Evolutionary conservation across 37 sponge, comb jelly and placozoan genomes (phyloP).

Genomic region (Bolinopsis microptera): DNA sequence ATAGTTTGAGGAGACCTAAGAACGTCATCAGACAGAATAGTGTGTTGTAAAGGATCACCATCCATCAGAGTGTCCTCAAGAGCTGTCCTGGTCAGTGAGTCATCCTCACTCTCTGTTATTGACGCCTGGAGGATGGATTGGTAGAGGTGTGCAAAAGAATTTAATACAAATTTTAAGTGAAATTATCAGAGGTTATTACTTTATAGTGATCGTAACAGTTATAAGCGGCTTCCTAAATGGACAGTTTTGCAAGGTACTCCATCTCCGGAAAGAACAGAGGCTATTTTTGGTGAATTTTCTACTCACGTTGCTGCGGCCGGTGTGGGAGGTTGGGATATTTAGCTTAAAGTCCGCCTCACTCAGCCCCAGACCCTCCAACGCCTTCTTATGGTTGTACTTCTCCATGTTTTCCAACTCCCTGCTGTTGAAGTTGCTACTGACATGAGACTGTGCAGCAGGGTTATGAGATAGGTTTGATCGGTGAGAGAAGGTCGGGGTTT

Average conservation of each 20-base stretch:
- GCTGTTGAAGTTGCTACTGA: slow-evolving; percentile 47
- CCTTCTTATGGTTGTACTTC: slow-evolving; percentile 66
- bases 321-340: slow-evolving; percentile 5
- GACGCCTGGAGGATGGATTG: slow-evolving; percentile 2
- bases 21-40: slow-evolving; percentile 43
- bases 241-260: no score
- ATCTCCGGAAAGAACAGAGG: no score
- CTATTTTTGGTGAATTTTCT: no score
- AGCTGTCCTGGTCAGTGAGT: slow-evolving; percentile 6
- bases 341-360: slow-evolving; percentile 57
- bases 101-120: slow-evolving; percentile 14
- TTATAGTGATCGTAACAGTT: no score
- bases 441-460: not conserved
- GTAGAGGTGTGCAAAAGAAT: no score
- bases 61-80: slow-evolving; percentile 61
- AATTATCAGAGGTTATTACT: no score
- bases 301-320: not conserved
- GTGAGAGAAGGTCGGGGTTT: not conserved
- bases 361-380: slow-evolving; percentile 54
- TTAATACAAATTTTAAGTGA: no score
- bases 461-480: not conserved
- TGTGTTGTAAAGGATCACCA: slow-evolving; percentile 56
- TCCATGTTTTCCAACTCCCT: not conserved
- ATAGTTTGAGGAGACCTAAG: slow-evolving; percentile 52
- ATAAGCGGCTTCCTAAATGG: no score